Evolutionary conservation across 2,113 vertebrate species (phyloP), one percentile per base, ranked within the genome.

Genomic region (Leiothrix lutea): DNA sequence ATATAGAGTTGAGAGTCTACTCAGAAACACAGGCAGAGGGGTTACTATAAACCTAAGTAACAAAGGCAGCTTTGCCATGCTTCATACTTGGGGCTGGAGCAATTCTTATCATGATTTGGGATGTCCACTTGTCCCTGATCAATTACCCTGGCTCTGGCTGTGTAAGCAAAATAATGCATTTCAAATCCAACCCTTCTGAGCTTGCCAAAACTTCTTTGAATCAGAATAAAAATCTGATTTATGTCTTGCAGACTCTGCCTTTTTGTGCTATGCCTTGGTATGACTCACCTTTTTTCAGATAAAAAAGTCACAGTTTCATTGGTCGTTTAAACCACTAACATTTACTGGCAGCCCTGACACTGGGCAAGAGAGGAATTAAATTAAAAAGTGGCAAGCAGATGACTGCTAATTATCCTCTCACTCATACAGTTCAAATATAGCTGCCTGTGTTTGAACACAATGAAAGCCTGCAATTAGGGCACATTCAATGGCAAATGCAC

Each of bases 381-480:
- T 65, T 33, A 64, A 82, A 75, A 56, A 61, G 25, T 14, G 50
- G 45, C 75, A 88, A 72, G 54, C 19, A 85, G 57, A 69, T 58
- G 67, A 87, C 44, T 93, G 45, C 22, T 85, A 91, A 91, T 96
- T 94, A 84, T 85, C 74, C 38, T 58, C 86, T 96, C 80, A 31
- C 48, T 93, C 26, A 65, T 12, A 8, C 65, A 80, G 44, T 80
- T 87, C 90, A 94, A 92, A 82, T 85, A 86, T 80, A 94, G 70
- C 73, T 88, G 65, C 50, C 29, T 48, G 48, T 91, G 84, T 95
- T 78, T 90, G 73, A 92, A 89, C 61, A 90, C 65, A 89, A 77
- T 91, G 62, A 26, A 14, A 12, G 22, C 54, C 54, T 91, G 38
- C 65, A 95, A 66, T 96, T 94, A 94, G 51, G 51, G 35, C 69